Conservation (phyloP, 1,140 invertebrate species). For the Nasonia longicornis region DNA sequence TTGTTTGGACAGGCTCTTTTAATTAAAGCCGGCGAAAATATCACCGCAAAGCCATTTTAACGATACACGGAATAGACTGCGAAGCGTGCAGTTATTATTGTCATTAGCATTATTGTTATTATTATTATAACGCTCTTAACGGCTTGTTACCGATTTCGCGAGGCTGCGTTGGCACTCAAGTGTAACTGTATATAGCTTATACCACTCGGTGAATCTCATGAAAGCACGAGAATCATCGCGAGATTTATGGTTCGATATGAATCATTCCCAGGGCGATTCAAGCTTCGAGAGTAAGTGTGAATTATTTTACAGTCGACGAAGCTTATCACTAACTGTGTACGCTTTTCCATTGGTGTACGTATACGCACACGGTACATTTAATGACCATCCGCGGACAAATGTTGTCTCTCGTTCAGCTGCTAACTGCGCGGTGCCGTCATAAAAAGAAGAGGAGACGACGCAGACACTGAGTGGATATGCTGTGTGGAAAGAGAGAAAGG, state of each 20-base stretch:
- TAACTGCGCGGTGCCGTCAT: conserved; percentile 7
- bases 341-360: neutral
- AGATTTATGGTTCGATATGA: conserved; percentile 28
- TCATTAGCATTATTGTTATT: neutral
- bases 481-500: neutral
- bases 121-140: neutral
- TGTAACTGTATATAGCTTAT: conserved; percentile 21
- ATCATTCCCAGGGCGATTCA: neutral
- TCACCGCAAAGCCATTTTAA: neutral
- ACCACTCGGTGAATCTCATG: conserved; percentile 24
- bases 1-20: neutral
- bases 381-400: conserved; percentile 7
- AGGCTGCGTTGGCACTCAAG: neutral
- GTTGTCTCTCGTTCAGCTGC: neutral
- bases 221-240: conserved; percentile 11
- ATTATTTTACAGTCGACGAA: neutral
- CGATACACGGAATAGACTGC: neutral
- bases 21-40: neutral
- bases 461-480: neutral
- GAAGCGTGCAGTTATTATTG: neutral
- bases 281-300: neutral
- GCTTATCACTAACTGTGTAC: conserved; percentile 13
- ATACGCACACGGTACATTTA: neutral
- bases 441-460: conserved; percentile 7
- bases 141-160: neutral